Evolutionary conservation across 1,140 invertebrate species (phyloP), one percentile per base, ranked within the genome.

Genomic region (Helicorthomorpha holstii): DNA sequence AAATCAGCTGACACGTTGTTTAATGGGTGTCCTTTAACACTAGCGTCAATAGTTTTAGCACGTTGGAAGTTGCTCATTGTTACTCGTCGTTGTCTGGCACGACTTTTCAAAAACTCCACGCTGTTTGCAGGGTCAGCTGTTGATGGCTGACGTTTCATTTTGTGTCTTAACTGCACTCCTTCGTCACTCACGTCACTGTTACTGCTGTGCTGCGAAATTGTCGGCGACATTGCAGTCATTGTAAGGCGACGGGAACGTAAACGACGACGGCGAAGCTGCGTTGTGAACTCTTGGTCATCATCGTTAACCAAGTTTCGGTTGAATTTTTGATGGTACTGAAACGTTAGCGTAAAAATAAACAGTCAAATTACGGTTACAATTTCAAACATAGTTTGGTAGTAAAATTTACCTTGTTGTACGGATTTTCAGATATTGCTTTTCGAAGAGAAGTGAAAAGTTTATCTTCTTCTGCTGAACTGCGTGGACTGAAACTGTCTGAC

Each of bases 261-360:
- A 25, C 60, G 58, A 1, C 66, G 60, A 3, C 53, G 52, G 41
- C 58, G 57, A 4, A 68, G 54, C 25, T 68, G 67, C 1, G 58
- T 56, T 1, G 49, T 46, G 24, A 68, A 45, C 43, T 68, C 66
- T 50, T 65, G 60, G 12, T 64, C 56, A 24, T 69, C 66, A 43
- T 69, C 68, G 26, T 58, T 56, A 19, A 69, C 63, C 47, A 69
- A 54, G 49, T 69, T 69, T 0, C 59, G 64, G 49, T 69, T 69
- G 58, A 67, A 66, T 53, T 63, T 64, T 50, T 68, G 66, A 21
- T 1, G 12, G n/a, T 29, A 7, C 25, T 47, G 29, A 7, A 16
- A 7, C 7, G 16, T 7, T 34, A 16, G 16, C 7, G 29, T 7
- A 34, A 7, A 34, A 34, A 7, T 7, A 34, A 16, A 7, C 7